Evolutionary conservation across 2,797 vertebrate genomes (phyloP).

Genomic region (Tympanoctomys barrerae): DNA sequence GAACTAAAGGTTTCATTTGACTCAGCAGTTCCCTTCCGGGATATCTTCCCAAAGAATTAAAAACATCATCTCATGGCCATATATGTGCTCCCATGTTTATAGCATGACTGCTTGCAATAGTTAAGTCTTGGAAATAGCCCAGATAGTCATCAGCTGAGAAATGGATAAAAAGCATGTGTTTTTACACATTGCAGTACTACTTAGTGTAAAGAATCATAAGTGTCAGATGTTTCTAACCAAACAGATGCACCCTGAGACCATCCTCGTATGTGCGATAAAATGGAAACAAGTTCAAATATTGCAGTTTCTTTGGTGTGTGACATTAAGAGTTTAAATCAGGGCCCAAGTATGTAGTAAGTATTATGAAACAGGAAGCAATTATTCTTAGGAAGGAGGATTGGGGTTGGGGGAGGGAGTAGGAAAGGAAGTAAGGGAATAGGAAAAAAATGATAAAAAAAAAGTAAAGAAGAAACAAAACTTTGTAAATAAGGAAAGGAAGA

Average conservation of each 20-base stretch:
- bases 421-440: not conserved
- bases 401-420: not conserved
- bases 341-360: not conserved
- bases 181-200: too few relatives aligned
- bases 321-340: not conserved
- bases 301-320: not conserved
- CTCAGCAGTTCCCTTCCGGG: not conserved
- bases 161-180: not conserved
- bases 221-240: too few relatives aligned
- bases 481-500: not conserved
- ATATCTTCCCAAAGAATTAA: not conserved
- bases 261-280: not conserved
- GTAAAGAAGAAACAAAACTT: not conserved
- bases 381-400: not conserved
- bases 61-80: not conserved
- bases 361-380: not conserved
- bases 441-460: not conserved
- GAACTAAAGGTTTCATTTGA: not conserved
- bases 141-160: not conserved
- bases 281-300: not conserved
- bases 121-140: not conserved
- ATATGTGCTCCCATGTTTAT: not conserved
- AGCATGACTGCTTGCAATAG: not conserved
- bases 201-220: not conserved
- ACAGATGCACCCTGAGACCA: not conserved